phyloP scores from a whole-genome alignment of 53 echinoderm and acorn worm genomes.

The Astropecten irregularis region DNA sequence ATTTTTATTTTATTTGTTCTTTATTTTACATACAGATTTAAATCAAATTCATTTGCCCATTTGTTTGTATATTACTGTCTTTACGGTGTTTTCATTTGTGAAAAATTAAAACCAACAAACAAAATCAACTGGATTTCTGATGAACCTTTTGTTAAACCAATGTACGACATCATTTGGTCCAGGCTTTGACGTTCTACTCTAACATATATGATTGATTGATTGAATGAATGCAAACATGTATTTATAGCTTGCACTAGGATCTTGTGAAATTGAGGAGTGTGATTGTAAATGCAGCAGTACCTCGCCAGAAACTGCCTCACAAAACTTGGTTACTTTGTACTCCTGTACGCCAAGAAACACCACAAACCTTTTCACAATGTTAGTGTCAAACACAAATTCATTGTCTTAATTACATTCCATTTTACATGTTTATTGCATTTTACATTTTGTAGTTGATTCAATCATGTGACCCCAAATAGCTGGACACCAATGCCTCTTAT shows the following conservation, averaged over 20 bases:
- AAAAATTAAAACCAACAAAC: too few relatives aligned
- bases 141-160: background rate
- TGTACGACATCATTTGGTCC: constrained; percentile 39
- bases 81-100: too few relatives aligned
- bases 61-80: too few relatives aligned
- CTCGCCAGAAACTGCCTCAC: background rate
- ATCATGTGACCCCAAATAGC: background rate
- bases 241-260: constrained; percentile 25
- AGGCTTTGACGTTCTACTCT: constrained; percentile 11
- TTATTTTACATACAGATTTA: constrained; percentile 25
- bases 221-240: constrained; percentile 17
- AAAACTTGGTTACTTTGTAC: background rate
- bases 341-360: background rate
- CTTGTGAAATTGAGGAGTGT: too few relatives aligned
- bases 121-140: too few relatives aligned
- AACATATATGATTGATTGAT: constrained; percentile 13
- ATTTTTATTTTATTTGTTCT: constrained; percentile 21
- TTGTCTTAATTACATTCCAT: constrained; percentile 13
- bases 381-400: constrained; percentile 10
- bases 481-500: constrained; percentile 32
- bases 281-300: too few relatives aligned
- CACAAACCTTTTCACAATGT: constrained; percentile 3
- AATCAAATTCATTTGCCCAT: constrained; percentile 9
- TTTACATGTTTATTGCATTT: constrained; percentile 53
- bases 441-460: too few relatives aligned